Base-by-base conservation (phyloP, 2,797 vertebrate genomes). In the Pyrocephalus nanus region DNA sequence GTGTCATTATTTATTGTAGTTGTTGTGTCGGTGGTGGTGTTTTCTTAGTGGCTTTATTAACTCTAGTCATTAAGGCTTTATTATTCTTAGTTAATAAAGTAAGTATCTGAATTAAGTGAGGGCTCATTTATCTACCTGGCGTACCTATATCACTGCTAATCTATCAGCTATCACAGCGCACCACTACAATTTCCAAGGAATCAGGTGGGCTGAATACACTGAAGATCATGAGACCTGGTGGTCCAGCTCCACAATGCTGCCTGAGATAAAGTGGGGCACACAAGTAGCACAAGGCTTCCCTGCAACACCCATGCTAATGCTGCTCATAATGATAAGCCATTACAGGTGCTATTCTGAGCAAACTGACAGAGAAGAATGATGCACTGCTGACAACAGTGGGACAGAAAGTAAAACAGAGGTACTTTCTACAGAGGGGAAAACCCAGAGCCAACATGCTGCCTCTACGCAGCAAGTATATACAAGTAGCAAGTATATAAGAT, bases 241-340 rank as follows among this genome's bases (percentile, higher is more conserved):
- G 26, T 54, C 27, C 48, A 78, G 18, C 40, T 74, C 62, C 51
- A 30, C 0, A 11, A 81, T 9, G 26, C 1, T 3, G 8, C 15
- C 10, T 15, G 29, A 71, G 34, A 50, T 4, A 26, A 19, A 2
- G 2, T 2, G 38, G 23, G 58, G 69, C 38, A 29, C 30, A 51
- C 0, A 1, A 61, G 45, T 16, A 51, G 45, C 15, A 29, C 1
- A 20, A 66, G 22, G 19, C 45, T 81, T 54, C 19, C 36, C 54
- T 15, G 4, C 42, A 69, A 72, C 27, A 36, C 30, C 42, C 0
- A 0, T 12, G 29, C 3, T n/a, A 42, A 42, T 12, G 75, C 42
- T 34, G 26, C 30, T 79, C 2, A 1, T 43, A 27, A 57, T 4
- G 18, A 0, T 38, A 65, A 72, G 30, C 50, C 21, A 45, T 54